phyloP scores from a whole-genome alignment of 2,797 vertebrate species.

The Bryconaethiops microstoma region DNA sequence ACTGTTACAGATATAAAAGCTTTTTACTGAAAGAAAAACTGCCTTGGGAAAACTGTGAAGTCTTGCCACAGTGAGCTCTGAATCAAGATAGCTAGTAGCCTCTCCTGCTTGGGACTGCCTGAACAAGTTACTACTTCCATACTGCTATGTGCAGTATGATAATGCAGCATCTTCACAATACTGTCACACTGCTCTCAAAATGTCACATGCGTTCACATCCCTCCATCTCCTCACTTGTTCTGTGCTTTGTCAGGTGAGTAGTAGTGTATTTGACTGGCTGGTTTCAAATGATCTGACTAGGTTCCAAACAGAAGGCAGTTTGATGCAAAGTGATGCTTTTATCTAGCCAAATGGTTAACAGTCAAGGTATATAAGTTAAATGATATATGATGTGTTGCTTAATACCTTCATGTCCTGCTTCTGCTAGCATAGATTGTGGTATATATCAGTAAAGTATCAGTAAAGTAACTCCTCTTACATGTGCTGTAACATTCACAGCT shows the following conservation, averaged over 20 bases:
- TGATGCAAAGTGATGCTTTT: not conserved
- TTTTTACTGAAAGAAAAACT: not conserved
- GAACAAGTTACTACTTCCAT: not conserved
- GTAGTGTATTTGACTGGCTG: not conserved
- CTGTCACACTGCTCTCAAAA: not conserved
- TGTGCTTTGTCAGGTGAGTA: not conserved
- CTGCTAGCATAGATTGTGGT: not conserved
- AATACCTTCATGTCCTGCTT: not conserved
- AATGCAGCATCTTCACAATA: not conserved
- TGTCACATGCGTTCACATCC: not conserved
- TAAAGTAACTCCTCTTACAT: not conserved
- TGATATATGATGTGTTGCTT: too few species aligned
- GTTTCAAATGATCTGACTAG: not conserved
- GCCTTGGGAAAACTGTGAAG: not conserved
- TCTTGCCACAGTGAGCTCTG: not conserved
- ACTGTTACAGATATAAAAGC: not conserved
- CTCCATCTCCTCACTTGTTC: not conserved
- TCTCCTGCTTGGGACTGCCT: not conserved
- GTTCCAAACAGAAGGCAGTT: not conserved
- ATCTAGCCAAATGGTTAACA: not conserved
- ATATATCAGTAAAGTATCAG: too few species aligned
- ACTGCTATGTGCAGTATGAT: not conserved
- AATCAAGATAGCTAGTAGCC: not conserved
- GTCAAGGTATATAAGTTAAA: too few species aligned
- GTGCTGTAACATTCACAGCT: not conserved